Evolutionary conservation across 2,888 invertebrate genomes (phyloP).

Genomic region (Gymnosoma rotundatum): DNA sequence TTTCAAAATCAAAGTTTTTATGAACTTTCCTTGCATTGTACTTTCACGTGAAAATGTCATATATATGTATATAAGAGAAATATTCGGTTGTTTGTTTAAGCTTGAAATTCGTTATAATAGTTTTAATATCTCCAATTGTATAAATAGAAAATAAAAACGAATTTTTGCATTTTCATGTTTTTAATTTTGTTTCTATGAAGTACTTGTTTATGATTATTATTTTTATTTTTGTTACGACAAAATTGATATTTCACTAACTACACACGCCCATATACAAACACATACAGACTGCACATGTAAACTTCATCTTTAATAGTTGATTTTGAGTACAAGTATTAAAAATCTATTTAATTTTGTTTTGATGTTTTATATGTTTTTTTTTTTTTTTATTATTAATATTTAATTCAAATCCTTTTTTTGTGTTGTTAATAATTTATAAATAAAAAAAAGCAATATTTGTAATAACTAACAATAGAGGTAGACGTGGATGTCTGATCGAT

Average conservation of each 20-base stretch:
- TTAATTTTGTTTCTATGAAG: neutral
- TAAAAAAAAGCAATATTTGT: neutral
- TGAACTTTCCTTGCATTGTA: neutral
- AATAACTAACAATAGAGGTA: neutral
- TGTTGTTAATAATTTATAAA: neutral
- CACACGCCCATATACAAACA: neutral
- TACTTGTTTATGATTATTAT: neutral
- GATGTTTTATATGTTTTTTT: slow-evolving; percentile 29
- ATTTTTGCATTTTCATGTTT: slow-evolving; percentile 22
- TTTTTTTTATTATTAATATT: slow-evolving; percentile 32
- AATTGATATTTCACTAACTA: slow-evolving; percentile 54
- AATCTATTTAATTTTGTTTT: slow-evolving; percentile 19
- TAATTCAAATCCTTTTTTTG: neutral
- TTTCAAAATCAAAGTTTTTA: neutral
- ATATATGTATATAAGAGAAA: neutral
- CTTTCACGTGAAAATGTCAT: neutral
- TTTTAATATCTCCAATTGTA: neutral
- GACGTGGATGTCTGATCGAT: too few relatives aligned
- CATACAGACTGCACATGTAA: neutral
- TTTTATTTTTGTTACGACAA: slow-evolving; percentile 32
- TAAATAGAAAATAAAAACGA: slow-evolving; percentile 5
- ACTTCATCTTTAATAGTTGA: neutral
- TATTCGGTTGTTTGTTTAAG: neutral
- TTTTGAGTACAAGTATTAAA: slow-evolving; percentile 19
- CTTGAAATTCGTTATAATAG: neutral